These are phyloP conservation scores for Sminthopsis crassicaudata DNA, from an alignment of 2,113 vertebrate genomes.

Conservation along the genomic window DNA sequence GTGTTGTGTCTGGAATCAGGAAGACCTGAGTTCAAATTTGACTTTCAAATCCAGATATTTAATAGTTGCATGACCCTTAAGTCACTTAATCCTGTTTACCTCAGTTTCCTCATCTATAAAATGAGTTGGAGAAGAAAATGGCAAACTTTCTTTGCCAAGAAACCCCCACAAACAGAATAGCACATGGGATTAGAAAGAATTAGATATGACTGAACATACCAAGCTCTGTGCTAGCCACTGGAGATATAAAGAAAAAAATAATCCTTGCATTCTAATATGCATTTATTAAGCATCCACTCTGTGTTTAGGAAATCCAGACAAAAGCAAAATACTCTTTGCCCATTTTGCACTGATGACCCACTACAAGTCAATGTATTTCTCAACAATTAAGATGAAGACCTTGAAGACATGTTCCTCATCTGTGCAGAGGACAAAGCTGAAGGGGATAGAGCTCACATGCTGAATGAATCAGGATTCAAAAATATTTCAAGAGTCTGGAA, in stretches of 20 bases:
- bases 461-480: neutral
- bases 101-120: no score
- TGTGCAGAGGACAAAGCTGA: neutral
- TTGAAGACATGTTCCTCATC: neutral
- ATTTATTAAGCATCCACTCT: neutral
- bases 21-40: no score
- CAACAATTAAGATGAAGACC: neutral
- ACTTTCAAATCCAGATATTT: no score
- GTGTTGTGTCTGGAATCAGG: no score
- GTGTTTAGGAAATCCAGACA: neutral
- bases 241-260: neutral
- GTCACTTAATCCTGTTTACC: no score
- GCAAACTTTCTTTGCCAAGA: neutral
- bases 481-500: neutral
- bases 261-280: neutral
- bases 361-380: neutral
- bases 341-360: neutral
- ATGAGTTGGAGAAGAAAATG: neutral
- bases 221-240: neutral
- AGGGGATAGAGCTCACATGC: neutral
- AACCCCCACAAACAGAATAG: neutral
- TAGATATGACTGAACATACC: neutral
- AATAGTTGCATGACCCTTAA: no score
- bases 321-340: neutral
- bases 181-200: neutral